A percentile compares a stretch with the other conserved stretches of the same genome.
phyloP scores from a whole-genome alignment of 2,888 invertebrate species.

The Dioctria rufipes region DNA sequence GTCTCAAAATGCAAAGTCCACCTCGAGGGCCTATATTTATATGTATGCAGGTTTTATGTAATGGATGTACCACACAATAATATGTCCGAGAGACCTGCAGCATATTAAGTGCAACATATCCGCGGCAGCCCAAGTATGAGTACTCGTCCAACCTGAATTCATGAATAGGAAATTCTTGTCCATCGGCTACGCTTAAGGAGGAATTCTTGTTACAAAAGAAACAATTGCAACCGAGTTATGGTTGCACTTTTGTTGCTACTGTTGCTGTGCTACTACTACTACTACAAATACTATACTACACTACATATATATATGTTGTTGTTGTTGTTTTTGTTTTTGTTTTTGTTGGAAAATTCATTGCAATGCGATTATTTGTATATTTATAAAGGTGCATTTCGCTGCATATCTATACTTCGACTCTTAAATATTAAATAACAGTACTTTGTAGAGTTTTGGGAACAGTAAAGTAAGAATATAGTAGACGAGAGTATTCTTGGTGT shows the following conservation, averaged over 20 bases:
- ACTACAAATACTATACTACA: neutral
- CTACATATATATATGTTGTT: neutral
- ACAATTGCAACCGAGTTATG: constrained; percentile 27
- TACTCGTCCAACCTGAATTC: constrained; percentile 49
- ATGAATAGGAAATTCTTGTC: constrained; percentile 50
- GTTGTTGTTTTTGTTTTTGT: neutral
- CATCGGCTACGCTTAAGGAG: constrained; percentile 38
- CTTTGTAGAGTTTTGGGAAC: constrained; percentile 34
- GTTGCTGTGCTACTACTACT: too few species aligned
- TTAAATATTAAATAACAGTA: constrained; percentile 49
- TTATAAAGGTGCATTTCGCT: constrained; percentile 5
- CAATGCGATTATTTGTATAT: neutral
- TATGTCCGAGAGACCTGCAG: constrained; percentile 44
- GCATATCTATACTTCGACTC: constrained; percentile 6
- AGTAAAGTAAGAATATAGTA: constrained; percentile 14
- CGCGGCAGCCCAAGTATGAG: constrained; percentile 36
- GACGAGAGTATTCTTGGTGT: neutral
- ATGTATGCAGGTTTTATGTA: constrained; percentile 2
- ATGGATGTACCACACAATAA: constrained; percentile 30
- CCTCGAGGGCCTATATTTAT: neutral
- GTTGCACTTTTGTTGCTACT: constrained; percentile 1
- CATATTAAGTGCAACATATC: constrained; percentile 43
- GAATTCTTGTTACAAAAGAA: constrained; percentile 30
- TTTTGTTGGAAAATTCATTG: neutral
- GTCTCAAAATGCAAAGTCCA: constrained; percentile 23